A percentile compares a stretch with the other conserved stretches of the same genome.
phyloP scores from a whole-genome alignment of 2,888 invertebrate genomes.

The Ectemnius continuus region DNA sequence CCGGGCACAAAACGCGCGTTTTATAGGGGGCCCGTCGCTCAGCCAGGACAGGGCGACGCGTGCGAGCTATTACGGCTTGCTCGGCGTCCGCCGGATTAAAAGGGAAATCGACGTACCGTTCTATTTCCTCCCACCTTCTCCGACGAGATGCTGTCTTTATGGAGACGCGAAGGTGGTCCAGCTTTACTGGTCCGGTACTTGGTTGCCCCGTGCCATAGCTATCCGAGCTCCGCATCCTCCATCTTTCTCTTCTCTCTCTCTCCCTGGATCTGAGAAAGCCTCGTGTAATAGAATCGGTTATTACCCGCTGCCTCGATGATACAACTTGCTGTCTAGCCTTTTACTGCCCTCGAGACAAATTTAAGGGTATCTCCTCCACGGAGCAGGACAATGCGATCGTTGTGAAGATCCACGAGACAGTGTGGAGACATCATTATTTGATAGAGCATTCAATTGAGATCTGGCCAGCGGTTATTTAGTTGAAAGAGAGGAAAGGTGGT shows the following conservation, averaged over 20 bases:
- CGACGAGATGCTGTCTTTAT: conserved; percentile 48
- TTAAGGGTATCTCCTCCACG: neutral
- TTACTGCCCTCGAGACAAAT: conserved; percentile 3
- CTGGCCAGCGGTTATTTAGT: conserved; percentile 31
- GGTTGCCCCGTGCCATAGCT: neutral
- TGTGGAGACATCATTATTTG: conserved; percentile 46
- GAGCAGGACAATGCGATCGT: no score
- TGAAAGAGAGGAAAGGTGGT: conserved; percentile 22
- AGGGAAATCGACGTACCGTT: conserved; percentile 54
- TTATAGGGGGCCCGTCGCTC: conserved; percentile 47
- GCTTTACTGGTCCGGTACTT: conserved; percentile 41
- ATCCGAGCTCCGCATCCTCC: neutral
- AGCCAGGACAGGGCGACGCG: conserved; percentile 49
- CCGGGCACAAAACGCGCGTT: conserved; percentile 56
- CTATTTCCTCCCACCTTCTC: conserved; percentile 53
- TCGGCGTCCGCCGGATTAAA: conserved; percentile 48
- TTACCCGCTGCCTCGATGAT: conserved; percentile 3
- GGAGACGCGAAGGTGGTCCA: conserved; percentile 55
- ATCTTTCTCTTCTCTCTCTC: neutral
- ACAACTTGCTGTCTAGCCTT: neutral
- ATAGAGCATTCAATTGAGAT: conserved; percentile 48
- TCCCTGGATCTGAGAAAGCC: neutral
- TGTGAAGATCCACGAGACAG: no score
- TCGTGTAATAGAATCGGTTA: conserved; percentile 7
- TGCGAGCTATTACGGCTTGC: conserved; percentile 56